Percentiles rank a stretch among this genome's conserved stretches.
Conservation (phyloP, 2,888 invertebrate species). For the Hydrotaea diabolus region DNA sequence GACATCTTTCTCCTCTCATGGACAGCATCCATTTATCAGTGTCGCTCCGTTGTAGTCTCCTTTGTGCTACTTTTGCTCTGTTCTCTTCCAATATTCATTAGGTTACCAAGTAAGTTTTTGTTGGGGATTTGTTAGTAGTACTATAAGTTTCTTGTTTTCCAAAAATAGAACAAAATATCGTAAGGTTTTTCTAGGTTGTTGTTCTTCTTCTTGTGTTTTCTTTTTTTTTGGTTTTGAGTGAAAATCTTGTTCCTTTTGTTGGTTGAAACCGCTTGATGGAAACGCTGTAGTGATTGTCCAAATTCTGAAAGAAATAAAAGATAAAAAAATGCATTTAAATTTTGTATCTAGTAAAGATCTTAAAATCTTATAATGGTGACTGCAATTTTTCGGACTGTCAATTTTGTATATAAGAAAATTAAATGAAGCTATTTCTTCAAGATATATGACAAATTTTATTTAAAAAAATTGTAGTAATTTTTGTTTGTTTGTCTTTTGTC, state of each 20-base stretch:
- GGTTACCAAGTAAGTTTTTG: constrained; percentile 12
- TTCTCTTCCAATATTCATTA: constrained; percentile 20
- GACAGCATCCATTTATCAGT: constrained; percentile 28
- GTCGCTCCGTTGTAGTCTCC: constrained; percentile 10
- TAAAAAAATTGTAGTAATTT: too few relatives aligned
- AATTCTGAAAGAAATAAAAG: constrained; percentile 54
- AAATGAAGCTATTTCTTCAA: too few relatives aligned
- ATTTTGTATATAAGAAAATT: too few relatives aligned
- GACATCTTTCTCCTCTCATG: constrained; percentile 1
- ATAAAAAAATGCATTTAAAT: too few relatives aligned
- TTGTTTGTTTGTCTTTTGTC: too few relatives aligned
- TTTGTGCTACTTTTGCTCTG: constrained; percentile 7
- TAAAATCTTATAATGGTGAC: neutral
- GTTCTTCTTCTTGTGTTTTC: neutral
- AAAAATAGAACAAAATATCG: constrained; percentile 12
- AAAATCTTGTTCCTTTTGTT: constrained; percentile 52
- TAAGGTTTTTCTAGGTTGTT: neutral
- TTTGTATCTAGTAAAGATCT: neutral
- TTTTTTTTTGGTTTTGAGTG: constrained; percentile 19
- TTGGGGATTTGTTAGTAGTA: neutral
- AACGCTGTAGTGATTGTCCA: constrained; percentile 65
- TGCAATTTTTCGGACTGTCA: too few relatives aligned
- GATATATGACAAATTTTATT: too few relatives aligned
- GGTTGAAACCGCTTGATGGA: constrained; percentile 63
- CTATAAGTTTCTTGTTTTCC: neutral